These are phyloP conservation scores for Vireo altiloquus DNA, from an alignment of 2,113 vertebrate species.

Conservation along the genomic window DNA sequence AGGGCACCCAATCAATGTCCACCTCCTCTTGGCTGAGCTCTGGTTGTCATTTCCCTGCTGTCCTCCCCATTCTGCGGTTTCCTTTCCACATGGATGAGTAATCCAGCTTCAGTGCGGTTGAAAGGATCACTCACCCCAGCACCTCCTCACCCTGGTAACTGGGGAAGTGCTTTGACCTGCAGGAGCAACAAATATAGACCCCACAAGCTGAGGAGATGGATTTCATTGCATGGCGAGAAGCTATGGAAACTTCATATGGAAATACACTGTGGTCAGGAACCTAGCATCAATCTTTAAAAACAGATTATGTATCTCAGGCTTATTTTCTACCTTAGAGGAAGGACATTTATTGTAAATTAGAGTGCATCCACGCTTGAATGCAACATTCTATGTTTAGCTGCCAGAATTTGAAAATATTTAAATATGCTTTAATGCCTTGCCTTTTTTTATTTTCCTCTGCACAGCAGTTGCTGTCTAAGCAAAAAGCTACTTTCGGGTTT, in stretches of 20 bases:
- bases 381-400: background rate
- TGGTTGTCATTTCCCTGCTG: background rate
- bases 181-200: background rate
- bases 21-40: background rate
- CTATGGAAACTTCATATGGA: background rate
- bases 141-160: background rate
- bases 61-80: background rate
- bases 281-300: background rate
- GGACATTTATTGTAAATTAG: background rate
- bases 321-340: background rate
- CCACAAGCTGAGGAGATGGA: fast-evolving
- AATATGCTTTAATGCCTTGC: background rate
- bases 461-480: background rate
- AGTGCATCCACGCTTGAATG: background rate
- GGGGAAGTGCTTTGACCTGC: background rate
- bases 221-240: background rate
- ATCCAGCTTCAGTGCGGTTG: fast-evolving
- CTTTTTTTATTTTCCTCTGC: background rate
- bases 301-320: background rate
- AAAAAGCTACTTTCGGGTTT: background rate
- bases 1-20: background rate
- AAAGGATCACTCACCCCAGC: fast-evolving
- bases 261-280: background rate
- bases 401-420: background rate
- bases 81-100: background rate